Evolutionary conservation across 2,113 vertebrate genomes (phyloP).

Genomic region (Gnathonemus longibarbis): DNA sequence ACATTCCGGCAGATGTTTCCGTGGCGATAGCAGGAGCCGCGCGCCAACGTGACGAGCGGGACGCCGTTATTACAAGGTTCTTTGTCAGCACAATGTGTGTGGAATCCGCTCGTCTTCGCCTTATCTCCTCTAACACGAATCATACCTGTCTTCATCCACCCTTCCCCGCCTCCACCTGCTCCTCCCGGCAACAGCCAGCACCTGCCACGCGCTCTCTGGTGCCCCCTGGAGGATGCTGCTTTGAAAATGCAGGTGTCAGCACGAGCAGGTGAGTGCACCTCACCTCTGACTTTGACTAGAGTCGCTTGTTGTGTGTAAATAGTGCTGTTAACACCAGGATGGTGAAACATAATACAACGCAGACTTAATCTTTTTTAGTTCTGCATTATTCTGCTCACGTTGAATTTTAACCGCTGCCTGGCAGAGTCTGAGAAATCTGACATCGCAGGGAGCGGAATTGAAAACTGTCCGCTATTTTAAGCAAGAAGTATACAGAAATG

Average conservation of each 20-base stretch:
- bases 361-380: background rate
- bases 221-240: constrained; percentile 19
- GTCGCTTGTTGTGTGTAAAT: constrained; percentile 21
- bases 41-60: constrained; percentile 34
- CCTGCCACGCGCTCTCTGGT: constrained; percentile 2
- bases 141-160: constrained; percentile 8
- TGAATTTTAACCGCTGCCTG: background rate
- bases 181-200: background rate
- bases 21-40: constrained; percentile 34
- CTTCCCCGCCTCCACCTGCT: background rate
- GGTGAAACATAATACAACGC: background rate
- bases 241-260: constrained; percentile 23
- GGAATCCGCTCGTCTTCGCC: constrained; percentile 21
- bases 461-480: background rate
- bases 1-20: constrained; percentile 52
- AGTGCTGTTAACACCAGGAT: background rate
- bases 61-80: constrained; percentile 36
- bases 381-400: background rate
- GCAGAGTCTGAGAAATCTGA: background rate
- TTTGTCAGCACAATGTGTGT: constrained; percentile 29
- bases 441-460: background rate
- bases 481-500: background rate
- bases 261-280: background rate
- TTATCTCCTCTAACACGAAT: constrained; percentile 13
- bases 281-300: constrained; percentile 19